These are phyloP conservation scores for Gortyna flavago DNA, from an alignment of 2,888 invertebrate species.

Conservation along the genomic window DNA sequence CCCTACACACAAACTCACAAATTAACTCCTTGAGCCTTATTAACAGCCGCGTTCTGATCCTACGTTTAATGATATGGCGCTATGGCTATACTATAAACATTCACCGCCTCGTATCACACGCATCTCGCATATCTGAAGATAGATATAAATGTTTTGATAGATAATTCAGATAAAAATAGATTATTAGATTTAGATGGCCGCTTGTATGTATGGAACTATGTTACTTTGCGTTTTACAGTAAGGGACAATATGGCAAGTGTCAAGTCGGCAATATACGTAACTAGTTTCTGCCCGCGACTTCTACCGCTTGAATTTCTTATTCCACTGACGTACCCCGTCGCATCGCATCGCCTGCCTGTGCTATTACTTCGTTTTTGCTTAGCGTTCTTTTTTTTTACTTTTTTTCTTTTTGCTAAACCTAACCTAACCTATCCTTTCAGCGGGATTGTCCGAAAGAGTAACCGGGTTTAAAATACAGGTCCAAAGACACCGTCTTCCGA, in stretches of 20 bases:
- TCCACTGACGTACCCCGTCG: too few relatives aligned
- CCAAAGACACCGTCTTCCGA: too few relatives aligned
- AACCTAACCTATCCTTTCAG: too few relatives aligned
- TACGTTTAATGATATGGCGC: not conserved
- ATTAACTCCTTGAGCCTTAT: not conserved
- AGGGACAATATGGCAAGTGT: not conserved
- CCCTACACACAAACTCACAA: too few relatives aligned
- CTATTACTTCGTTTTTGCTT: too few relatives aligned
- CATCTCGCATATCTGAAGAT: slow-evolving; percentile 9
- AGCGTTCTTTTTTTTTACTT: too few relatives aligned
- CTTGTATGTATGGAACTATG: not conserved
- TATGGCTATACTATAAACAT: not conserved
- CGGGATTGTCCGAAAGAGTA: too few relatives aligned
- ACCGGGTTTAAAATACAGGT: too few relatives aligned
- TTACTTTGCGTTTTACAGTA: not conserved
- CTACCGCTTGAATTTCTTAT: too few relatives aligned
- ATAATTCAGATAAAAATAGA: not conserved
- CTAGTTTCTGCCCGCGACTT: too few relatives aligned
- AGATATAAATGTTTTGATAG: slow-evolving; percentile 5
- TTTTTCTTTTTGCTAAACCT: too few relatives aligned
- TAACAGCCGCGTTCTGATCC: not conserved
- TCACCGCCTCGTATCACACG: not conserved
- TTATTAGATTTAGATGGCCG: not conserved
- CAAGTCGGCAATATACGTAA: not conserved
- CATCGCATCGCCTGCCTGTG: too few relatives aligned